A percentile compares a stretch with the other conserved stretches of the same genome.
phyloP scores from a whole-genome alignment of 2,113 vertebrate genomes.

The Regulus satrapa region DNA sequence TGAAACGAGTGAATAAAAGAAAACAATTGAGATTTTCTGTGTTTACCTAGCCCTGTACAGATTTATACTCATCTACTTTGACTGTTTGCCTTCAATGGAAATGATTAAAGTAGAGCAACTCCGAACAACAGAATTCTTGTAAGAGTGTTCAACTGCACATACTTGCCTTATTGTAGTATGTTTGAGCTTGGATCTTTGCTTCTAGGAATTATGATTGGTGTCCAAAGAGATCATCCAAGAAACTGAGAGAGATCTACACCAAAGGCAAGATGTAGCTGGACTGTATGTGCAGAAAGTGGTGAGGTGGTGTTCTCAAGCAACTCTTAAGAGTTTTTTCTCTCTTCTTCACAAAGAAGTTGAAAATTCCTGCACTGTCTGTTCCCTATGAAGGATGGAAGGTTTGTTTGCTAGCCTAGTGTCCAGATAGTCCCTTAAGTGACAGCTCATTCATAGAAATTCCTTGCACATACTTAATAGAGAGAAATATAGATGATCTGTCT shows the following conservation, averaged over 20 bases:
- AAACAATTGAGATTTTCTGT: background rate
- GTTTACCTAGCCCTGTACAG: background rate
- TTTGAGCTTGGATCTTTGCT: background rate
- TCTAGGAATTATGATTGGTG: background rate
- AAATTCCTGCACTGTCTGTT: background rate
- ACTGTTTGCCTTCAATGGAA: background rate
- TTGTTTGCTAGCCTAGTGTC: background rate
- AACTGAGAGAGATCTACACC: background rate
- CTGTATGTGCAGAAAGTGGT: background rate
- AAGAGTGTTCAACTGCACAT: background rate
- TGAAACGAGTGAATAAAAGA: background rate
- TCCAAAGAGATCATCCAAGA: background rate
- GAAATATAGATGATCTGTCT: background rate
- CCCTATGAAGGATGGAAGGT: background rate
- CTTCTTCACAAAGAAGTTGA: background rate
- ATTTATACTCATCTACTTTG: background rate
- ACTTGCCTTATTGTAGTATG: background rate
- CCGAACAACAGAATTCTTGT: background rate
- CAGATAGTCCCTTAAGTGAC: background rate
- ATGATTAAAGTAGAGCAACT: background rate
- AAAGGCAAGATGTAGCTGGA: background rate
- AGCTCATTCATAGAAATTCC: background rate
- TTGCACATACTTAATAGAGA: background rate
- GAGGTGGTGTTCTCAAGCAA: background rate
- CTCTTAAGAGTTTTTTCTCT: background rate